These are phyloP conservation scores for Ammospiza maritima DNA, from an alignment of 2,797 vertebrate species.

Conservation along the genomic window DNA sequence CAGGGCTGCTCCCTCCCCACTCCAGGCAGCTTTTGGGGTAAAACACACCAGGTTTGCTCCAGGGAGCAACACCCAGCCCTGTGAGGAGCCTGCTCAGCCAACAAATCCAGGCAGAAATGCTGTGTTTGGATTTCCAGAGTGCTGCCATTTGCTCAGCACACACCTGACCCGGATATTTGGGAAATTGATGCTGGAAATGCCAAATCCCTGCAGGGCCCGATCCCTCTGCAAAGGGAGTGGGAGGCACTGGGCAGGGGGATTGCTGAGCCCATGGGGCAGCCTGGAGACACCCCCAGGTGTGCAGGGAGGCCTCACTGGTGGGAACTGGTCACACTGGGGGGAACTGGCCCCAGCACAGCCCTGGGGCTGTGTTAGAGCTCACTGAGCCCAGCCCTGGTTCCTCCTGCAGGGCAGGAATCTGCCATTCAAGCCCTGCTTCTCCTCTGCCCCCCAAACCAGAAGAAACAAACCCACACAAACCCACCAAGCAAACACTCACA, in stretches of 20 bases:
- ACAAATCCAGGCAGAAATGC: accelerated
- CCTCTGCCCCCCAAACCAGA: not conserved
- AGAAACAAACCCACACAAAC: no score
- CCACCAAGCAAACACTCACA: accelerated
- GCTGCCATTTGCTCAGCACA: not conserved
- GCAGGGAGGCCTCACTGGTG: not conserved
- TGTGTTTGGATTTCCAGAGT: not conserved
- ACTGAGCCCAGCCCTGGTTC: not conserved
- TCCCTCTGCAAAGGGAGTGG: not conserved
- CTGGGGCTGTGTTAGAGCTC: not conserved
- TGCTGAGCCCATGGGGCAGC: not conserved
- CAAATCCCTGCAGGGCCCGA: not conserved
- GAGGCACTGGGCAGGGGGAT: not conserved
- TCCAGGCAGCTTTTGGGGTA: not conserved
- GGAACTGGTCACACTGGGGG: accelerated
- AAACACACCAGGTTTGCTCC: not conserved
- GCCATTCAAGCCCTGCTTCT: not conserved
- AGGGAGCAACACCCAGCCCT: not conserved
- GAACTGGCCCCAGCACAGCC: accelerated
- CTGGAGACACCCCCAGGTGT: not conserved
- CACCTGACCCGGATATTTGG: not conserved
- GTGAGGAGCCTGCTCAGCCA: not conserved
- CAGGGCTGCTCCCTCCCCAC: accelerated
- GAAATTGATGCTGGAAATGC: not conserved
- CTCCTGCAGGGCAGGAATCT: not conserved